These are phyloP conservation scores for Drosophila kohkoa DNA, from an alignment of 1,140 invertebrate genomes.

Conservation along the genomic window DNA sequence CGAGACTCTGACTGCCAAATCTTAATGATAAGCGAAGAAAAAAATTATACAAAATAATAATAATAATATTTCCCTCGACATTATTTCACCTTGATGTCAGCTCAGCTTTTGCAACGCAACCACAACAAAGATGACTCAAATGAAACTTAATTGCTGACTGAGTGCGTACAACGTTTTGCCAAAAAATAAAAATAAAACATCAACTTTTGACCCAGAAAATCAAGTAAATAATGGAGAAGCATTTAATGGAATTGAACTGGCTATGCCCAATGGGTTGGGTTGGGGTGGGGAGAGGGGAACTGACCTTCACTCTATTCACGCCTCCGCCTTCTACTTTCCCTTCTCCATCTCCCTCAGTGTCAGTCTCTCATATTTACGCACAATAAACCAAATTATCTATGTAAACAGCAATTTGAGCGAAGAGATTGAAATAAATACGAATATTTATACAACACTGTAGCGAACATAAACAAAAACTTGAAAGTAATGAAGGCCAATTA, in stretches of 20 bases:
- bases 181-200: slow-evolving; percentile 25
- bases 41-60: slow-evolving; percentile 1
- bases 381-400: slow-evolving; percentile 29
- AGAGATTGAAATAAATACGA: slow-evolving; percentile 28
- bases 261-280: neutral
- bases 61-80: slow-evolving; percentile 17
- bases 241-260: slow-evolving; percentile 16
- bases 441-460: neutral
- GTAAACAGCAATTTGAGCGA: slow-evolving; percentile 18
- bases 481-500: slow-evolving; percentile 68
- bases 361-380: slow-evolving; percentile 23
- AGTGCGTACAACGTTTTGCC: slow-evolving; percentile 8
- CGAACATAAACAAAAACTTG: slow-evolving; percentile 56
- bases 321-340: no score
- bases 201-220: slow-evolving; percentile 61
- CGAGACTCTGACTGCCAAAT: slow-evolving; percentile 17
- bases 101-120: slow-evolving; percentile 24
- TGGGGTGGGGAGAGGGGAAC: neutral
- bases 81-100: slow-evolving; percentile 64
- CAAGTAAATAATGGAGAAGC: slow-evolving; percentile 30
- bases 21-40: slow-evolving; percentile 12
- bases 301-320: slow-evolving; percentile 20
- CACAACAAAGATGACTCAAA: slow-evolving; percentile 69
- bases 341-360: neutral
- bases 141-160: slow-evolving; percentile 59